Evolutionary conservation across 2,888 invertebrate species (phyloP), one percentile per base, ranked within the genome.

Genomic region (Microchrysa polita): DNA sequence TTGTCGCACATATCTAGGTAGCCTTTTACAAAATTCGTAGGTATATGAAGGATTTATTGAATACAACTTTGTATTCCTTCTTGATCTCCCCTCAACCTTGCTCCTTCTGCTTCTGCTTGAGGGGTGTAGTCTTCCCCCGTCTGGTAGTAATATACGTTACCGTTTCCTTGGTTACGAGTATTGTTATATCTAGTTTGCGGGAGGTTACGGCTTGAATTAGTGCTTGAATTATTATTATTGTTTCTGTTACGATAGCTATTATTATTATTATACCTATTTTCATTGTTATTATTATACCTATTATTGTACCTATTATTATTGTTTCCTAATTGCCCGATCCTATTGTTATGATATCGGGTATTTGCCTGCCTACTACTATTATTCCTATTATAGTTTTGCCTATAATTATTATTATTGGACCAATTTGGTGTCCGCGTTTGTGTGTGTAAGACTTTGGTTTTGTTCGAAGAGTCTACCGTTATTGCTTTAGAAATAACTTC

Each of bases 51-150:
- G 55, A n/a, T 55, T 57, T 55, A 71, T 14, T 57, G 14, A 9
- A 27, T 4, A 18, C 40, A 34, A 27, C 23, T 16, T 60, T 16
- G 18, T 5, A 5, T 23, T 22, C 16, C 12, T 57, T 63, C 4
- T 22, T 23, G 40, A 7, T 23, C 14, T 22, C 55, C 57, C 34
- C 71, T 55, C 71, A 71, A 40, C 40, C 57, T 1, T 2, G 9
- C 12, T 59, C 9, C n/a, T n/a, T 57, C 71, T 16, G 16, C 1
- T 34, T 57, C 27, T 2, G 20, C n/a, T 22, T 71, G 57, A 34
- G 57, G 71, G 71, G 69, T 12, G 18, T 53, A 5, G n/a, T 2
- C 5, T 69, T 69, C 53, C 69, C 53, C 69, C 53, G 69, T 22
- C 69, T 69, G 12, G 27, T 7, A 69, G 18, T 53, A 53, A 18